Evolutionary conservation across 2,888 invertebrate genomes (phyloP).

Genomic region (Limnephilus marmoratus): DNA sequence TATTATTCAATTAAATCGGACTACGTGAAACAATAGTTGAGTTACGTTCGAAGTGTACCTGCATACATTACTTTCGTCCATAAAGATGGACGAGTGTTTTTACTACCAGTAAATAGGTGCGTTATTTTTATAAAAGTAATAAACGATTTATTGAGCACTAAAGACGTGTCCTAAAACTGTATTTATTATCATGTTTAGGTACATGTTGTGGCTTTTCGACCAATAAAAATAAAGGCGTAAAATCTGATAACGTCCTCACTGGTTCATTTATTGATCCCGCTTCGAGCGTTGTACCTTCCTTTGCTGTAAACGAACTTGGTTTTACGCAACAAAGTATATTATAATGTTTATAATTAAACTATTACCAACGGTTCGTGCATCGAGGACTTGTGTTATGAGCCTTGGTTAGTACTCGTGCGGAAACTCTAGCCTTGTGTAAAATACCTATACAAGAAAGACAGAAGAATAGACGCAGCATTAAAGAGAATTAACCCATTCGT

Average conservation of each 20-base stretch:
- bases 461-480: neutral
- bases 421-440: neutral
- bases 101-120: neutral
- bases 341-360: neutral
- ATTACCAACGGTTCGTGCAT: neutral
- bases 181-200: conserved; percentile 14
- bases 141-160: neutral
- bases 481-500: neutral
- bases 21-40: too few species aligned
- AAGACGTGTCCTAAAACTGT: neutral
- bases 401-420: neutral
- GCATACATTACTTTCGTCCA: neutral
- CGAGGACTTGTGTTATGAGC: neutral
- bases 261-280: conserved; percentile 5
- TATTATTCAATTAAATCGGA: too few species aligned
- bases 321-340: neutral
- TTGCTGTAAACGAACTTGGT: neutral
- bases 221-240: conserved; percentile 23
- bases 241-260: conserved; percentile 10
- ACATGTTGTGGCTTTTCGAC: neutral
- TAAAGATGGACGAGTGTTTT: neutral
- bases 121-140: neutral
- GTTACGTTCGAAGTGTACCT: neutral
- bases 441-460: neutral
- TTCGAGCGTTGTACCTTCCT: neutral